Percentiles rank a stretch among this genome's conserved stretches.
Conservation (phyloP, 2,888 invertebrate genomes). For the Parthenolecanium corni region DNA sequence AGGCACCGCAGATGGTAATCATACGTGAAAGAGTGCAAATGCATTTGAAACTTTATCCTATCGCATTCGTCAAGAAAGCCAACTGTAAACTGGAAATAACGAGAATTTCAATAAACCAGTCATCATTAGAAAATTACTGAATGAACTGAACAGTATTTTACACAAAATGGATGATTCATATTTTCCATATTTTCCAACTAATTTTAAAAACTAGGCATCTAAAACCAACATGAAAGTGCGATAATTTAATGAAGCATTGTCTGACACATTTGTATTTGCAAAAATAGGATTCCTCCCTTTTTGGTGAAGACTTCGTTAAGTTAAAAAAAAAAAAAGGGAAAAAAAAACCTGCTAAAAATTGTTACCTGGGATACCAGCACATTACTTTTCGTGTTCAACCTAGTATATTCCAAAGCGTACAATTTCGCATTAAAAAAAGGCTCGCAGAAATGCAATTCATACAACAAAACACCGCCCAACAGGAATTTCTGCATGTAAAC, state of each 20-base stretch:
- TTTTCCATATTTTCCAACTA: conserved; percentile 12
- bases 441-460: conserved; percentile 55
- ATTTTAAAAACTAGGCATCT: too few species aligned
- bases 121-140: too few species aligned
- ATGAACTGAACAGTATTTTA: not conserved
- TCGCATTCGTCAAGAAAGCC: conserved; percentile 57
- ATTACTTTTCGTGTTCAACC: conserved; percentile 45
- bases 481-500: conserved; percentile 49
- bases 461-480: conserved; percentile 55
- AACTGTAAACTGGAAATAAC: conserved; percentile 44
- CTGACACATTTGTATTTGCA: too few species aligned
- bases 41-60: conserved; percentile 56
- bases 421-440: conserved; percentile 60
- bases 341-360: too few species aligned
- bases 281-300: not conserved
- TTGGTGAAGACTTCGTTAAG: not conserved
- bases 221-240: too few species aligned
- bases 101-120: not conserved
- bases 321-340: too few species aligned
- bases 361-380: conserved; percentile 47
- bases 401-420: conserved; percentile 52
- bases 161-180: conserved; percentile 17
- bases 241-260: too few species aligned
- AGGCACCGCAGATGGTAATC: conserved; percentile 61
- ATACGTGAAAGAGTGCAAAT: conserved; percentile 64